These are phyloP conservation scores for Formica selysi DNA, from an alignment of 1,140 invertebrate species.

Conservation along the genomic window DNA sequence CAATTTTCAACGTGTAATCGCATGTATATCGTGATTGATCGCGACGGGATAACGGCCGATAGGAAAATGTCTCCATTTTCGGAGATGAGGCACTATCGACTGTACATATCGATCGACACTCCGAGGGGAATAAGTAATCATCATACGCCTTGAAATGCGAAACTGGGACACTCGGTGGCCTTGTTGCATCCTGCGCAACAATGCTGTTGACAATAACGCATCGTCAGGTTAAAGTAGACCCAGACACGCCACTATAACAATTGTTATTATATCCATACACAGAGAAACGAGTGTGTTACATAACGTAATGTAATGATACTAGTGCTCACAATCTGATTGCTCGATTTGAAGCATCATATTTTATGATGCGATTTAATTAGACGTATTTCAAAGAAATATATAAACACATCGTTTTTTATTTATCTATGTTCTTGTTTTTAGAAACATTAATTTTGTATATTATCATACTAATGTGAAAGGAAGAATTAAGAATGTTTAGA, in stretches of 20 bases:
- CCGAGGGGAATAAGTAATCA: conserved; percentile 54
- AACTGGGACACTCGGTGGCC: conserved; percentile 41
- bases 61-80: conserved; percentile 10
- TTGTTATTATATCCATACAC: neutral
- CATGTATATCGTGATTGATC: conserved; percentile 22
- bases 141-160: conserved; percentile 48
- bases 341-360: neutral
- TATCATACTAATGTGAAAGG: neutral
- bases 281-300: neutral
- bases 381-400: neutral
- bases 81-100: conserved; percentile 14
- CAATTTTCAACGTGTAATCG: conserved; percentile 24
- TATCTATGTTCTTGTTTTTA: neutral
- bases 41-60: neutral
- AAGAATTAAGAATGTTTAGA: neutral
- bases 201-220: conserved; percentile 40
- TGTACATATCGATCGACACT: conserved; percentile 27
- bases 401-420: neutral
- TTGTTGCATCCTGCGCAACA: conserved; percentile 51
- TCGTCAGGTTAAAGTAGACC: conserved; percentile 16
- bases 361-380: neutral
- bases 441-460: neutral
- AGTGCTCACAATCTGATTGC: neutral
- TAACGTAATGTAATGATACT: neutral
- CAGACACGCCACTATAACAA: neutral